Evolutionary conservation across 2,797 vertebrate genomes (phyloP).

Genomic region (Sebastes nivosus): DNA sequence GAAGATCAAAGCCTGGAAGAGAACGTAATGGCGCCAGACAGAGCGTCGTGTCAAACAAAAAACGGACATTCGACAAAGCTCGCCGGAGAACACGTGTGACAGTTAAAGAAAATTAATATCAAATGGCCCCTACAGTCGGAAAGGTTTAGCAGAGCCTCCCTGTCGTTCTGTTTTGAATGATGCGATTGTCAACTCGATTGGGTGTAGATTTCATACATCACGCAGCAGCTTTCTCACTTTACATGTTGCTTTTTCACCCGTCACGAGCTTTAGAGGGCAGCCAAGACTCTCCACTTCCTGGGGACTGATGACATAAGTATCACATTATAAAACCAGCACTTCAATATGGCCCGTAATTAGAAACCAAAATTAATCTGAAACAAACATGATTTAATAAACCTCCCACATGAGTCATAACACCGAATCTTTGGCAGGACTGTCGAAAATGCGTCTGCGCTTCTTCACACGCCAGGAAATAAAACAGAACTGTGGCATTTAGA

Average conservation of each 20-base stretch:
- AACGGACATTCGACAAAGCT: conserved; percentile 25
- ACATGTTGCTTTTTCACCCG: conserved; percentile 33
- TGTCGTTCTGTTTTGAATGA: conserved; percentile 47
- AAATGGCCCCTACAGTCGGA: conserved; percentile 9
- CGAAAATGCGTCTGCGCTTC: conserved; percentile 8
- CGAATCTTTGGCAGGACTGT: conserved; percentile 15
- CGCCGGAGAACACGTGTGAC: conserved; percentile 21
- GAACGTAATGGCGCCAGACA: conserved; percentile 27
- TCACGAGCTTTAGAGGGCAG: conserved; percentile 6
- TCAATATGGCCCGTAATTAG: background rate
- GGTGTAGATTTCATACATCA: conserved; percentile 46
- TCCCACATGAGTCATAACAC: conserved; percentile 9
- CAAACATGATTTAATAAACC: conserved; percentile 37
- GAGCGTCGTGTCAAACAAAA: conserved; percentile 23
- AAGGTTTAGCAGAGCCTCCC: conserved; percentile 20
- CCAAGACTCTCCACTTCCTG: conserved; percentile 15
- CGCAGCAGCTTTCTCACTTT: conserved; percentile 44
- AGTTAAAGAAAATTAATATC: conserved; percentile 43
- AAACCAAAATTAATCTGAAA: conserved; percentile 25
- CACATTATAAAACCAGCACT: conserved; percentile 37
- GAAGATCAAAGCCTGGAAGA: conserved; percentile 51
- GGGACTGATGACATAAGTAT: conserved; percentile 32
- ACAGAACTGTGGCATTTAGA: conserved; percentile 42
- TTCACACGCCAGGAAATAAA: conserved; percentile 7
- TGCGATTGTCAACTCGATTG: conserved; percentile 52